Evolutionary conservation across 2,888 invertebrate species (phyloP).

Genomic region (Cylindroiulus punctatus): DNA sequence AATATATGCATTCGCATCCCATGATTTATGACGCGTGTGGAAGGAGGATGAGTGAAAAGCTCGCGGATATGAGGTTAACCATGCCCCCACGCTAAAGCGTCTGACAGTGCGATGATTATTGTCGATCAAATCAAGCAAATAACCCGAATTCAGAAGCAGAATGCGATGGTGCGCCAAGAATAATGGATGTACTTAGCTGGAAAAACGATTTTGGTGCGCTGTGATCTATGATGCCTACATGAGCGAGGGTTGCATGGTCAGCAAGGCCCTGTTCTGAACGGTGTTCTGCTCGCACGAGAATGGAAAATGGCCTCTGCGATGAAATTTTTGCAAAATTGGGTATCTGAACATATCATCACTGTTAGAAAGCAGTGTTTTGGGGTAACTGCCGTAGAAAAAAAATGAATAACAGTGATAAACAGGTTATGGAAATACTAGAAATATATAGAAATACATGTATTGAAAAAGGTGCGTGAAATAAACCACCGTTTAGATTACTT

Average conservation of each 20-base stretch:
- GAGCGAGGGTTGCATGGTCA: not conserved
- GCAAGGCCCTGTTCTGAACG: no score
- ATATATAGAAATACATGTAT: no score
- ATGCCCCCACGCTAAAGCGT: not conserved
- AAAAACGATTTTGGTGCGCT: not conserved
- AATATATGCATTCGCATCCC: constrained; percentile 36
- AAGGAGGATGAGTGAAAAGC: constrained; percentile 46
- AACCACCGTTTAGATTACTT: no score
- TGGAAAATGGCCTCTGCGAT: no score
- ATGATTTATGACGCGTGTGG: constrained; percentile 45
- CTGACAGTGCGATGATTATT: constrained; percentile 29
- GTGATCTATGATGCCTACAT: not conserved
- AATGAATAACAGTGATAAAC: no score
- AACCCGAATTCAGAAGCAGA: not conserved
- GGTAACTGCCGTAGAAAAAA: no score
- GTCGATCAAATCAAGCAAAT: constrained; percentile 33
- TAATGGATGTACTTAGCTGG: constrained; percentile 40
- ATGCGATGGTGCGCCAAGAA: not conserved
- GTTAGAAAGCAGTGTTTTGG: no score
- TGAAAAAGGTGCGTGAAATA: no score
- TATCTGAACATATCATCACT: no score
- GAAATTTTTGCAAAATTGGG: no score
- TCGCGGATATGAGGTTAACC: constrained; percentile 35
- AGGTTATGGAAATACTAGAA: no score
- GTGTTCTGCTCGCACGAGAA: no score